Base-by-base conservation (phyloP, 2,888 invertebrate species). In the Dasysyrphus tricinctus region DNA sequence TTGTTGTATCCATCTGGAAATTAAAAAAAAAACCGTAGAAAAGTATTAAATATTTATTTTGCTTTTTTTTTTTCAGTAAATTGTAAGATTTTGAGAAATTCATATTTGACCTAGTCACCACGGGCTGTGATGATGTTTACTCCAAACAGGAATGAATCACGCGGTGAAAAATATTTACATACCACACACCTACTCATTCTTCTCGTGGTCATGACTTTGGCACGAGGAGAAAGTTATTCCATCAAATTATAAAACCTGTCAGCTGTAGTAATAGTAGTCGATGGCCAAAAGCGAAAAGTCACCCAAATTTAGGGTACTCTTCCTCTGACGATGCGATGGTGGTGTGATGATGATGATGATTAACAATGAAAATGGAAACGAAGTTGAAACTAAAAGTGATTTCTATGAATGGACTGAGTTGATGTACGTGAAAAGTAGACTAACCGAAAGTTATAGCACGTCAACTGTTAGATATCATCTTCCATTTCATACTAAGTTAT, bases 1-100 rank as follows among this genome's bases (percentile, higher is more conserved):
- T 67, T 49, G 88, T 88, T 88, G 90, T 89, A 79, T 88, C 90
- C 91, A 91, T 91, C 91, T 91, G 89, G 16, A 90, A 91, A 73
- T 59, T 47, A 24, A 24, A 24, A 24, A 24, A 12, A 63, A 69
- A 78, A 67, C 57, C 29, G 81, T 6, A 42, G 8, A 87, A 75
- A 51, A 76, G 44, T 61, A 70, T 65, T 16, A 85, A 75, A 61
- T 76, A 67, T 65, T 65, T 69, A 5, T 65, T 56, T 70, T 75
- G 32, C 24, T 19, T 14, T 44, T 39, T 11, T 12, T 29, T 11
- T 59, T 59, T 29, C n/a, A 2, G 14, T 42, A 39, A 42, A 24
- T 42, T 61, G 24, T 61, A 24, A 61, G 14, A 42, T 72, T 70
- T 56, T 72, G 72, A 42, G 56, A 56, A 56, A 54, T 54, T 72